phyloP scores from a whole-genome alignment of 2,113 vertebrate species.

The Anguilla rostrata region DNA sequence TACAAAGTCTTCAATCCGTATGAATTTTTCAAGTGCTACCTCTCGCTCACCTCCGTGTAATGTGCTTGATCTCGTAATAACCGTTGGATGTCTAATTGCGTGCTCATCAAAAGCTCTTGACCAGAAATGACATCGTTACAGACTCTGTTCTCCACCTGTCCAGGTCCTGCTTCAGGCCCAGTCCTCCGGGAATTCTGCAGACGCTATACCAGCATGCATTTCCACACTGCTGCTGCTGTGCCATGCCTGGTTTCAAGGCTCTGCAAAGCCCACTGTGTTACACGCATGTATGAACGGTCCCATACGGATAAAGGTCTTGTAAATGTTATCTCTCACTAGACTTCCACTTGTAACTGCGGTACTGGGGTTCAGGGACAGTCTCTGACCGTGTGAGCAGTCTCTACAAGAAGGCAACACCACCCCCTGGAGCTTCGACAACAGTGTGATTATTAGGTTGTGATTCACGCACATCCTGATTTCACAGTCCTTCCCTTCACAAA shows the following conservation, averaged over 20 bases:
- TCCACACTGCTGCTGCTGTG: too few species aligned
- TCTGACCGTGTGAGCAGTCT: background rate
- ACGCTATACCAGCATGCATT: too few species aligned
- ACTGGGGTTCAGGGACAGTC: background rate
- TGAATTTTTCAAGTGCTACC: slow-evolving; percentile 46
- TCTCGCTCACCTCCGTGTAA: slow-evolving; percentile 18
- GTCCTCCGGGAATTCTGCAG: too few species aligned
- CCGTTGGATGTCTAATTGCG: slow-evolving; percentile 39
- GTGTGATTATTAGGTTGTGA: background rate
- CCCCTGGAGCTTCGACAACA: too few species aligned
- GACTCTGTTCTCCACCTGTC: slow-evolving; percentile 49
- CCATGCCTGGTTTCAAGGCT: too few species aligned
- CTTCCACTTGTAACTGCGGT: background rate
- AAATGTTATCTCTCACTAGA: background rate
- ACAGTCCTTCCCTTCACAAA: background rate
- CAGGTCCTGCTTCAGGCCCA: slow-evolving; percentile 2
- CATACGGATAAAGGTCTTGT: too few species aligned
- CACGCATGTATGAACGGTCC: too few species aligned
- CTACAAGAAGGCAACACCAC: too few species aligned
- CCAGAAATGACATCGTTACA: slow-evolving; percentile 43
- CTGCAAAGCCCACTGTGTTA: too few species aligned
- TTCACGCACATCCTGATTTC: background rate
- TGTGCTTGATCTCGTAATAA: slow-evolving; percentile 40
- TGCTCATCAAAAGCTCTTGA: slow-evolving; percentile 26
- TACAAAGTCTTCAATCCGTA: slow-evolving; percentile 52